A percentile compares a stretch with the other conserved stretches of the same genome.
These are phyloP conservation scores for Gambusia holbrooki DNA, from an alignment of 2,113 vertebrate genomes.

Conservation along the genomic window DNA sequence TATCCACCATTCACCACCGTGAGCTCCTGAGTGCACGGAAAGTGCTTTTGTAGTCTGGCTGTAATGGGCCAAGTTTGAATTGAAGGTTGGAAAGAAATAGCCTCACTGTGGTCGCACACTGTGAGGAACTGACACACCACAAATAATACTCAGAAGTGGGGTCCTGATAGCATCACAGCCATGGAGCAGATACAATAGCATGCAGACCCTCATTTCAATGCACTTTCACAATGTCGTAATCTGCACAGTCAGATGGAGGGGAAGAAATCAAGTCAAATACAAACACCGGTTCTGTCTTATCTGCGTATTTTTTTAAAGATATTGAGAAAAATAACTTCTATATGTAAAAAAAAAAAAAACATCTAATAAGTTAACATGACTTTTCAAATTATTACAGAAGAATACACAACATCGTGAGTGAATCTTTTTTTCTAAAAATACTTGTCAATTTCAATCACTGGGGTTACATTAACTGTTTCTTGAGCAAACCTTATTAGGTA, in stretches of 20 bases:
- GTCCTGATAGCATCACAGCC: constrained; percentile 77
- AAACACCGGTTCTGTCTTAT: constrained; percentile 37
- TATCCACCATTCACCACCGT: constrained; percentile 85
- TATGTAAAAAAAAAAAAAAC: not conserved
- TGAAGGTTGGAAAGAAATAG: constrained; percentile 86
- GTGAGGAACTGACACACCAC: constrained; percentile 84
- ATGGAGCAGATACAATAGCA: constrained; percentile 73
- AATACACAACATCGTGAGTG: not conserved
- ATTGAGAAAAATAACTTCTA: constrained; percentile 28
- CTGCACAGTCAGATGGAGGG: constrained; percentile 59
- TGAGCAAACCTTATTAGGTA: not conserved
- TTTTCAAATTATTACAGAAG: not conserved
- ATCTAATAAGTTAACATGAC: not conserved
- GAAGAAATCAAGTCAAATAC: constrained; percentile 53
- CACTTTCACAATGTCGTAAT: constrained; percentile 73
- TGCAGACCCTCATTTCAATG: constrained; percentile 77
- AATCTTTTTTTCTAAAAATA: not conserved
- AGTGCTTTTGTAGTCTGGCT: constrained; percentile 88
- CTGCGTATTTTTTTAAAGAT: constrained; percentile 23
- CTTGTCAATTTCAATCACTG: not conserved
- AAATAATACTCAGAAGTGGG: constrained; percentile 80
- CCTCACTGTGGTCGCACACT: constrained; percentile 80
- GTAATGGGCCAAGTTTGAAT: constrained; percentile 88
- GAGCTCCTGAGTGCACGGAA: constrained; percentile 84
- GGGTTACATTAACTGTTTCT: not conserved